These are phyloP conservation scores for Alfaro cultratus DNA, from an alignment of 2,797 vertebrate genomes.

Conservation along the genomic window DNA sequence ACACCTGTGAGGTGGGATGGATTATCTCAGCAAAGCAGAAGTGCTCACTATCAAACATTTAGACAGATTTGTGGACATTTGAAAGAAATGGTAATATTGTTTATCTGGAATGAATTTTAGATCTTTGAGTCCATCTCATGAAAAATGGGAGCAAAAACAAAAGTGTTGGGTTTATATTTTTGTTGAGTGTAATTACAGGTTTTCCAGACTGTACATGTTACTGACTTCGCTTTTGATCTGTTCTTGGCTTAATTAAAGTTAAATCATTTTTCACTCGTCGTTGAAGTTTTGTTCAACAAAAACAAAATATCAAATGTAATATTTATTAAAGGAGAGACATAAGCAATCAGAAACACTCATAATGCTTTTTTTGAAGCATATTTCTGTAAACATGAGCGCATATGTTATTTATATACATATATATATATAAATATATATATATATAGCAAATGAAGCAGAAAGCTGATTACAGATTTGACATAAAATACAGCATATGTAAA, in stretches of 20 bases:
- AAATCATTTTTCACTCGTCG: neutral
- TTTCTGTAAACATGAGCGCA: neutral
- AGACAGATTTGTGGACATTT: too few species aligned
- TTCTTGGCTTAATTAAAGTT: neutral
- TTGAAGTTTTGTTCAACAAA: neutral
- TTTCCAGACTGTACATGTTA: neutral
- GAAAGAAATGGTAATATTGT: too few species aligned
- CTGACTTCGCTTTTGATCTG: neutral
- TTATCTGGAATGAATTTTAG: too few species aligned
- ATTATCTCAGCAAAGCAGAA: too few species aligned
- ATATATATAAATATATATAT: neutral
- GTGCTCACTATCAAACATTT: too few species aligned
- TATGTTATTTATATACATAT: neutral
- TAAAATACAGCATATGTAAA: slow-evolving; percentile 70
- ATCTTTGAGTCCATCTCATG: too few species aligned
- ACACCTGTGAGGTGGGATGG: too few species aligned
- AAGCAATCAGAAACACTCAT: neutral
- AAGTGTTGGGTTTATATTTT: too few species aligned
- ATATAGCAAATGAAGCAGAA: slow-evolving; percentile 41
- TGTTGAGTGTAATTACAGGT: too few species aligned
- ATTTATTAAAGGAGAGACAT: neutral
- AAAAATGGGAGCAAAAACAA: too few species aligned
- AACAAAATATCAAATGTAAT: neutral
- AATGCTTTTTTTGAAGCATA: neutral
- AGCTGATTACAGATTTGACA: slow-evolving; percentile 71